phyloP scores from a whole-genome alignment of 2,113 vertebrate species.

The Phycodurus eques region DNA sequence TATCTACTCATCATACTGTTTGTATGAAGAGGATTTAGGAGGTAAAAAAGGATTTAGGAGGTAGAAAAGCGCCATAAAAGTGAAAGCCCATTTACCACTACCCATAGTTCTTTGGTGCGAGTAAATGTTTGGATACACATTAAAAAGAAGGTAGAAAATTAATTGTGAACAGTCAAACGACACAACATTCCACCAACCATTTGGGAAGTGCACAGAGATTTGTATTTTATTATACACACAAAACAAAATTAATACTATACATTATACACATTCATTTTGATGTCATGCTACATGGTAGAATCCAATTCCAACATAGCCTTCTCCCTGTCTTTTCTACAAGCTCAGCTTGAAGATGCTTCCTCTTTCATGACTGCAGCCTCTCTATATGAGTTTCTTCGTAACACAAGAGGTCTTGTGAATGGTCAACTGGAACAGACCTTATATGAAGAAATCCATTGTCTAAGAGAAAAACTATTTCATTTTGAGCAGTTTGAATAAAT shows the following conservation, averaged over 20 bases:
- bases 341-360: constrained; percentile 1
- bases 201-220: background rate
- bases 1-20: too few species aligned
- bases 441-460: constrained; percentile 62
- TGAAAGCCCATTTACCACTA: too few species aligned
- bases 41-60: too few species aligned
- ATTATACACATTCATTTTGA: background rate
- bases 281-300: background rate
- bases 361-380: constrained; percentile 11
- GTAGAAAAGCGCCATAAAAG: too few species aligned
- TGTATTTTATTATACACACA: background rate
- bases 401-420: constrained; percentile 24
- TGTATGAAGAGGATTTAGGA: too few species aligned
- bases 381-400: constrained; percentile 19
- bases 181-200: background rate
- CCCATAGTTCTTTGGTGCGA: too few species aligned
- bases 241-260: background rate
- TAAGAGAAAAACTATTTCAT: constrained; percentile 68
- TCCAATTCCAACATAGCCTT: background rate
- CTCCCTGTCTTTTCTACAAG: constrained; percentile 10
- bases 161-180: too few species aligned
- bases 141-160: too few species aligned
- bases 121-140: too few species aligned
- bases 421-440: constrained; percentile 36
- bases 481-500: constrained; percentile 76